Percentiles rank a stretch among this genome's conserved stretches.
Conservation (phyloP, 2,113 vertebrate genomes). For the Peromyscus maniculatus region DNA sequence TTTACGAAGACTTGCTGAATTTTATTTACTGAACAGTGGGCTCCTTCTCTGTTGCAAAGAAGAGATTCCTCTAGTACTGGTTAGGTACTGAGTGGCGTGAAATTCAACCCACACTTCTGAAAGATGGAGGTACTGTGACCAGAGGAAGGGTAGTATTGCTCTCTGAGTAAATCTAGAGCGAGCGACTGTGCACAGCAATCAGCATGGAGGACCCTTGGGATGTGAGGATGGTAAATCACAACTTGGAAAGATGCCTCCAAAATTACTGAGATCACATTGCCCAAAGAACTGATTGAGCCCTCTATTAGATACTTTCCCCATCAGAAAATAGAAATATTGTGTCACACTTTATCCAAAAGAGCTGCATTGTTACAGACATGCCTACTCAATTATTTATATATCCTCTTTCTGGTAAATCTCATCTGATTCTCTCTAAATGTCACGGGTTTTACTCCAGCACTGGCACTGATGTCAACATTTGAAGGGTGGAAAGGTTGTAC, state of each 20-base stretch:
- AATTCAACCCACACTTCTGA: constrained; percentile 76
- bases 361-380: constrained; percentile 75
- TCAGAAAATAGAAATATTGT: constrained; percentile 76
- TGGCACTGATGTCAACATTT: constrained; percentile 77
- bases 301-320: constrained; percentile 64
- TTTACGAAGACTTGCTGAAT: constrained; percentile 68
- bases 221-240: constrained; percentile 78
- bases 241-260: constrained; percentile 77
- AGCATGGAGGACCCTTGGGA: constrained; percentile 72
- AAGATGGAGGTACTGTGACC: constrained; percentile 74
- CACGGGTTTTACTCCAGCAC: constrained; percentile 75
- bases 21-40: constrained; percentile 66
- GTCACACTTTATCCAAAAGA: constrained; percentile 80
- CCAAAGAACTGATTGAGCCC: constrained; percentile 69
- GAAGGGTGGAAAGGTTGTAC: constrained; percentile 65
- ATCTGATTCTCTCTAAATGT: constrained; percentile 83
- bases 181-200: constrained; percentile 77
- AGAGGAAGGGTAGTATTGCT: constrained; percentile 70
- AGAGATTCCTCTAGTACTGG: constrained; percentile 19
- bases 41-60: constrained; percentile 62
- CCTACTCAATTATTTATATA: constrained; percentile 84
- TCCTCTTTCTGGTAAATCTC: constrained; percentile 81
- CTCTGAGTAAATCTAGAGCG: constrained; percentile 75
- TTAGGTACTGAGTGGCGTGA: constrained; percentile 53
- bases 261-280: constrained; percentile 69